Conservation (phyloP, 2,113 vertebrate genomes). For the Glaucomys volans region DNA sequence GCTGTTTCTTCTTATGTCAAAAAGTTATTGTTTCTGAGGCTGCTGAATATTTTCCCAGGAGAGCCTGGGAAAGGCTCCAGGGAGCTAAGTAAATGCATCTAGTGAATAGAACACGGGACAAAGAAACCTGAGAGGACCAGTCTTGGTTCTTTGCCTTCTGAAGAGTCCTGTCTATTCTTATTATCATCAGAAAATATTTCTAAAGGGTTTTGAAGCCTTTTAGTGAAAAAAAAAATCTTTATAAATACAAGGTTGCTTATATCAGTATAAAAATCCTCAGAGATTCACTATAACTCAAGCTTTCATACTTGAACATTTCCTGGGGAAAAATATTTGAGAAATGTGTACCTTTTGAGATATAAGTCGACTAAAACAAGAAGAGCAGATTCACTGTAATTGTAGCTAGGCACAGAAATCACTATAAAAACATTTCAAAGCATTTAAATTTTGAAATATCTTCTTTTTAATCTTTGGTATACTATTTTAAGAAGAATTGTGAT, state of each 20-base stretch:
- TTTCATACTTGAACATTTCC: conserved; percentile 57
- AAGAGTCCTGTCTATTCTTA: conserved; percentile 14
- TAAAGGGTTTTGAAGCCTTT: conserved; percentile 3
- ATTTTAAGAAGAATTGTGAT: not conserved
- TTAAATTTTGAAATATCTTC: not conserved
- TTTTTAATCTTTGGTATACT: not conserved
- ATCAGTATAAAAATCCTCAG: conserved; percentile 58
- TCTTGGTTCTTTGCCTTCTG: not conserved
- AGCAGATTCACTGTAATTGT: not conserved
- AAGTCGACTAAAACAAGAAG: not conserved
- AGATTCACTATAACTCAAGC: conserved; percentile 25
- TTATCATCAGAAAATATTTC: conserved; percentile 53
- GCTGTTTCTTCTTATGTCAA: not conserved
- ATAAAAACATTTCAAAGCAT: not conserved
- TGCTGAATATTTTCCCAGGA: not conserved
- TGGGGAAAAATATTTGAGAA: not conserved
- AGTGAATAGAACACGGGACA: not conserved
- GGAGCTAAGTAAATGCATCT: not conserved
- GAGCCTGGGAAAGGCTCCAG: not conserved
- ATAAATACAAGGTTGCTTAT: conserved; percentile 47
- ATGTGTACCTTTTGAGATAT: conserved; percentile 40
- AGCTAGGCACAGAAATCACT: not conserved
- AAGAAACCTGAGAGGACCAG: not conserved
- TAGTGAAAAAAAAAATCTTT: conserved; percentile 24
- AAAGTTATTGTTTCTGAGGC: conserved; percentile 44